A percentile compares a stretch with the other conserved stretches of the same genome.
phyloP scores from a whole-genome alignment of 2,797 vertebrate genomes.

The Halcyon smyrnensis region DNA sequence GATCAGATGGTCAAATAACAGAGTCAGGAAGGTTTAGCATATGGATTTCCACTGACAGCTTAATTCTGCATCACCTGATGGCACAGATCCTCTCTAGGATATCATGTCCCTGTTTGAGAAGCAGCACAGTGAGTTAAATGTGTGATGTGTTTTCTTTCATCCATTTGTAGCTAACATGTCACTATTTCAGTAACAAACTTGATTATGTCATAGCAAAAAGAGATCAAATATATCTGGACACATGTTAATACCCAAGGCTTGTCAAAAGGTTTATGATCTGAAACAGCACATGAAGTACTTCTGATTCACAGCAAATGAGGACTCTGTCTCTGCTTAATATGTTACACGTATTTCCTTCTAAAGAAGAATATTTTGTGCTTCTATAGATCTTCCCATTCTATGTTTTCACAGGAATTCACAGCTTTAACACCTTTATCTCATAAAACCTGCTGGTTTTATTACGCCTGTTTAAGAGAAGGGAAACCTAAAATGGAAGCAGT shows the following conservation, averaged over 20 bases:
- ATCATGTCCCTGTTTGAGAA: background rate
- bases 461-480: background rate
- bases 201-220: background rate
- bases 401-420: conserved; percentile 10
- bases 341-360: background rate
- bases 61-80: background rate
- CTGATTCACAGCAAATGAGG: background rate
- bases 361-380: background rate
- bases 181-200: background rate
- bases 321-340: background rate
- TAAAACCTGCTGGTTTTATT: conserved; percentile 1
- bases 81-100: background rate
- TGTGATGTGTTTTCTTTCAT: background rate
- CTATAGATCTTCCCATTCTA: background rate
- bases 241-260: background rate
- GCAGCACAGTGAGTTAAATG: background rate
- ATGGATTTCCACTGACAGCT: background rate
- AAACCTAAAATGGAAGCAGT: background rate
- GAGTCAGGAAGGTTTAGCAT: background rate
- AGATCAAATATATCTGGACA: background rate
- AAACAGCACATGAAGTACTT: background rate
- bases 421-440: conserved; percentile 14
- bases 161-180: background rate
- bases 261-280: background rate
- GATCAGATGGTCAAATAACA: background rate